Evolutionary conservation across 2,797 vertebrate genomes (phyloP), one percentile per base, ranked within the genome.

Genomic region (Urosaurus nigricauda): DNA sequence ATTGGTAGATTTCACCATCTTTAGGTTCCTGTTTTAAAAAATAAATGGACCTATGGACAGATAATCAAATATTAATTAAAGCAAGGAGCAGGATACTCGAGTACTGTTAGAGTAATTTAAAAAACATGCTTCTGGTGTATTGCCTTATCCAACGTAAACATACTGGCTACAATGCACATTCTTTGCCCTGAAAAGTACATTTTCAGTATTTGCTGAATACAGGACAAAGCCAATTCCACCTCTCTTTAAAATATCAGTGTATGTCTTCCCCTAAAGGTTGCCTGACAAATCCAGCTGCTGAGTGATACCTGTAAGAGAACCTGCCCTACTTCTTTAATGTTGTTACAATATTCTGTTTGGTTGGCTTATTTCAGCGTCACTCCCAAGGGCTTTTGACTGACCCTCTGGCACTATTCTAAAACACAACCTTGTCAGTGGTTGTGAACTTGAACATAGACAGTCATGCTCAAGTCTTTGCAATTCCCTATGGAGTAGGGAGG

Each of bases 361-460:
- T 24, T 80, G 53, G 5, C 53, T 37, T 26, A 80, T 80, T 58
- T 35, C 19, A 80, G 53, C 37, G 32, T 21, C 53, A 12, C 56
- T 58, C 79, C n/a, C 19, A 37, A 80, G 79, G 79, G 53, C n/a
- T n/a, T 35, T 60, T 80, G 79, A 80, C 53, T 60, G n/a, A 60
- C 79, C 79, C n/a, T 80, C 53, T 60, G 53, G 53, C 79, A 21
- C n/a, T 24, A 21, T 58, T 80, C 19, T 19, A 58, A 60, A 53
- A 56, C n/a, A 60, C 6, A 80, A 56, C 17, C 53, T 80, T 80
- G n/a, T 60, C n/a, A 80, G 53, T 60, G 79, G 19, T 37, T 80
- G n/a, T 60, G 79, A 58, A 37, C 32, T 17, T 19, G 19, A 60
- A 58, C 78, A 58, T 40, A 79, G 78, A 43, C 53, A 60, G 79